Base-by-base conservation (phyloP, 92 coral and sea anemone species). In the Zoanthus sociatus region DNA sequence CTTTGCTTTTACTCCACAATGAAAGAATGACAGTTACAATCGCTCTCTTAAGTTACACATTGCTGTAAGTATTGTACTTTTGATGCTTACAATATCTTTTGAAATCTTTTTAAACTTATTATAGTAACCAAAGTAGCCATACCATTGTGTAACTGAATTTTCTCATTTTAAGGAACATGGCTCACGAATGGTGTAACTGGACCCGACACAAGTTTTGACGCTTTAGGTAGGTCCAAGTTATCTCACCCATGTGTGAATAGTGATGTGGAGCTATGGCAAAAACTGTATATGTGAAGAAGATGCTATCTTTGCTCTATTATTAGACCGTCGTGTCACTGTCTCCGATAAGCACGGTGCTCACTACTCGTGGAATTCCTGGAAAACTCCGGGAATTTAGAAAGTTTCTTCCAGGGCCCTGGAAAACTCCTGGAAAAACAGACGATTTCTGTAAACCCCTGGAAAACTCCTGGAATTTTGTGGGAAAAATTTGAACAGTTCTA, bases 81-180 rank as follows among this genome's bases (percentile, higher is more conserved):
- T 17, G 5, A 48, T 1, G 3, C 16, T 7, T 4, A 15, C 16
- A 15, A 14, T 73, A 31, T 7, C 47, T 11, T 26, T 16, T 12
- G 5, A 9, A 70, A 5, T 6, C 15, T 1, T 70, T 13, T 45
- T 15, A 15, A 17, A 60, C 17, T 15, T 50, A 12, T 60, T 3
- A 6, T 14, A 60, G 7, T 5, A 17, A 14, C 20, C 66, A 60
- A 17, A 15, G 66, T 60, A 15, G 15, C 18, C 5, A 18, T 13
- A 9, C 6, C 17, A 1, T 9, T 18, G 6, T 58, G 1, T 17
- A 16, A 61, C 21, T 63, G 69, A 17, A 4, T 30, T 26, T 18
- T 69, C 31, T 10, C 10, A 69, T 69, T 69, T 30, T 26, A 42
- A 81, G 85, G 85, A 64, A 81, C 85, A 1, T 81, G 85, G 85